These are phyloP conservation scores for Melanotaenia trifasciata DNA, from an alignment of 2,797 vertebrate genomes.

Conservation along the genomic window DNA sequence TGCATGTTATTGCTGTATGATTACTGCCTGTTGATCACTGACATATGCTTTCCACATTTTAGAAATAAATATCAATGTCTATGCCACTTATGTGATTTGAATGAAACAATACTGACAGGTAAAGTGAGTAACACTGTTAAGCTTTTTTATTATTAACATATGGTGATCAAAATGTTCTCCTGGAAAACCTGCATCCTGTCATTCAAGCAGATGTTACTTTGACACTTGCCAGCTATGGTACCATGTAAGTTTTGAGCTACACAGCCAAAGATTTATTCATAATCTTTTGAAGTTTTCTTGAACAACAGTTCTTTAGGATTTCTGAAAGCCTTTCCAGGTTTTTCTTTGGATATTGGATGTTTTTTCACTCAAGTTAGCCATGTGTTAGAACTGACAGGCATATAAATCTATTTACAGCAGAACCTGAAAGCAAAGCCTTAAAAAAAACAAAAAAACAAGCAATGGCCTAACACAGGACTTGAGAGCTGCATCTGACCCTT, in stretches of 20 bases:
- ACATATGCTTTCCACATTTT: neutral
- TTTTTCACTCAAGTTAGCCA: neutral
- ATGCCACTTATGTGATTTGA: neutral
- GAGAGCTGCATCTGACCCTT: no score
- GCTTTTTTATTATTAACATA: neutral
- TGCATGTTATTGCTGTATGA: neutral
- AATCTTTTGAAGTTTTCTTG: neutral
- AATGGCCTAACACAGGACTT: no score
- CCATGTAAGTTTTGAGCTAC: neutral
- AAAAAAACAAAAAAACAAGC: no score
- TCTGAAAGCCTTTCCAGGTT: neutral
- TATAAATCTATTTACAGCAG: no score
- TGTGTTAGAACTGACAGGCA: neutral
- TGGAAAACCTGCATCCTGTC: no score
- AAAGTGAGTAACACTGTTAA: neutral
- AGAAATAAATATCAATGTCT: neutral
- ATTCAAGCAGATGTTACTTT: neutral
- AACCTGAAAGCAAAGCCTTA: no score
- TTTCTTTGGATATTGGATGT: neutral
- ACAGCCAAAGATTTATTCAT: neutral
- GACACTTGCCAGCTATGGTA: neutral
- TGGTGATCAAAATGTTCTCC: neutral
- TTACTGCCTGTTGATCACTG: neutral
- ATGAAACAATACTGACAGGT: neutral
- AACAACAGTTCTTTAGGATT: neutral